Conservation (phyloP, 2,113 vertebrate species). For the Pedionomus torquatus region DNA sequence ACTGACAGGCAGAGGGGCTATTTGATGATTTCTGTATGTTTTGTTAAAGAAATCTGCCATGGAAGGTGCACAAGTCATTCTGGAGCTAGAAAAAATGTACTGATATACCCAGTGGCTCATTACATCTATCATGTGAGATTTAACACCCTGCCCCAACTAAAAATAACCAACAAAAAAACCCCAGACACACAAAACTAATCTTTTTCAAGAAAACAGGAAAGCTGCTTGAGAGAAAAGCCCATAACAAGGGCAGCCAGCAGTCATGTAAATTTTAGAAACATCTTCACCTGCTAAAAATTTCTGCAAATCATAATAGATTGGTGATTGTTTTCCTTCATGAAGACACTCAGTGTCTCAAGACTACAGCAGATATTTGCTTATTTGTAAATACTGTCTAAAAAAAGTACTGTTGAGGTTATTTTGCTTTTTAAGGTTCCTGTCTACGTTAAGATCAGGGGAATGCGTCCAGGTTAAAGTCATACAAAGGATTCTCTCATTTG, state of each 20-base stretch:
- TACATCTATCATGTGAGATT: background rate
- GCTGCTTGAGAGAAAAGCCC: background rate
- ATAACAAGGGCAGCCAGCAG: background rate
- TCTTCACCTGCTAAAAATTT: background rate
- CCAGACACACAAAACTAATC: background rate
- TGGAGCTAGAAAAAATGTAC: background rate
- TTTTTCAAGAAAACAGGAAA: background rate
- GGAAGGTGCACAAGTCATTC: background rate
- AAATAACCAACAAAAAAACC: background rate
- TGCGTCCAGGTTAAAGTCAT: background rate
- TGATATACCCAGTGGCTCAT: background rate
- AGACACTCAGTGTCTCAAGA: background rate
- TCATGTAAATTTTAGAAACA: background rate
- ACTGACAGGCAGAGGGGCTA: background rate
- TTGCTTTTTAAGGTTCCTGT: background rate
- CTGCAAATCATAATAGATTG: background rate
- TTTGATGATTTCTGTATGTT: fast-evolving
- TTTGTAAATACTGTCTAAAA: background rate
- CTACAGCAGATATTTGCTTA: background rate
- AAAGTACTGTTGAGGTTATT: background rate
- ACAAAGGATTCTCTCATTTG: constrained; percentile 3
- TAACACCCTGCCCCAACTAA: background rate
- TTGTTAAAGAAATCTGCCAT: background rate
- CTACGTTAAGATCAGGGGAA: background rate
- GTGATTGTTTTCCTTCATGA: background rate